A percentile compares a stretch with the other conserved stretches of the same genome.
These are phyloP conservation scores for Herpetotheres cachinnans DNA, from an alignment of 2,113 vertebrate genomes.

Conservation along the genomic window DNA sequence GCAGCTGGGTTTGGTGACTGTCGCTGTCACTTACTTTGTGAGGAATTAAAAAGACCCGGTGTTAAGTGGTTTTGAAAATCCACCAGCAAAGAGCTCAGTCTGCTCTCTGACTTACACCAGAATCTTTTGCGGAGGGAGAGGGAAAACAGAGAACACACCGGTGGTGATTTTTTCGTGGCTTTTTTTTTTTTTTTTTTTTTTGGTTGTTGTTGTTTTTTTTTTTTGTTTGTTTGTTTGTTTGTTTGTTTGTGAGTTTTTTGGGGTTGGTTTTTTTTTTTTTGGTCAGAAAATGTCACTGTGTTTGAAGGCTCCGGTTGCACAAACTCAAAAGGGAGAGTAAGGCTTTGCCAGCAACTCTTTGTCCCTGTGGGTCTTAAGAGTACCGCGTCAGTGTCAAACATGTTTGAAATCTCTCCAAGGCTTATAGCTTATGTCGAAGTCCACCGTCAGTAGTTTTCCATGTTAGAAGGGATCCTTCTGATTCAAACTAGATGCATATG, in stretches of 20 bases:
- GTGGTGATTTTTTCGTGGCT: neutral
- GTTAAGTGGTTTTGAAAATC: neutral
- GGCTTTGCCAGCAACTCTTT: neutral
- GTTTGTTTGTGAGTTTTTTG: too few relatives aligned
- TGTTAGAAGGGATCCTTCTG: neutral
- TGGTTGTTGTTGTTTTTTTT: too few relatives aligned
- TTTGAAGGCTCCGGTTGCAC: neutral
- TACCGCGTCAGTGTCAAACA: neutral
- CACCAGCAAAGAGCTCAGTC: neutral
- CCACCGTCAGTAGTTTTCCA: neutral
- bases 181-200: too few relatives aligned
- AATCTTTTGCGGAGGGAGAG: neutral
- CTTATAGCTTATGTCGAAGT: neutral
- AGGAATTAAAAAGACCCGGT: neutral
- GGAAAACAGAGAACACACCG: neutral
- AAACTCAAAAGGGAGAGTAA: neutral
- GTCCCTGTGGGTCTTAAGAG: neutral
- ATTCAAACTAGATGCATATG: neutral
- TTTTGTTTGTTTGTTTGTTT: neutral
- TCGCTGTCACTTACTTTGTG: neutral
- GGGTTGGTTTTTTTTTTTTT: neutral
- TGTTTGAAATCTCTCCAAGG: neutral
- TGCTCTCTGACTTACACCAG: fast-evolving
- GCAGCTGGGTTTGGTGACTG: neutral
- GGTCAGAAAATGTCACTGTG: neutral